phyloP scores from a whole-genome alignment of 1,140 invertebrate genomes.

The Coboldia fuscipes region DNA sequence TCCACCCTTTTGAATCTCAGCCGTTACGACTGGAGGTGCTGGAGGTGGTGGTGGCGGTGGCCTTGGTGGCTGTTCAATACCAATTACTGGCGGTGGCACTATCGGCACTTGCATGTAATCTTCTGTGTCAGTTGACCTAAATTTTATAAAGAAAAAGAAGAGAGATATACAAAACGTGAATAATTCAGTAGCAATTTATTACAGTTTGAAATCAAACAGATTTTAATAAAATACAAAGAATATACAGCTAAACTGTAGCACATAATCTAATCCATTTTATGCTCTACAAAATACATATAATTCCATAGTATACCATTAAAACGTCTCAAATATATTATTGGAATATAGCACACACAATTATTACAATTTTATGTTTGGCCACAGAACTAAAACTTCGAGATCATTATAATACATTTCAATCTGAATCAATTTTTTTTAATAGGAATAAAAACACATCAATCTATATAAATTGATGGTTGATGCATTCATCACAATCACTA shows the following conservation, averaged over 20 bases:
- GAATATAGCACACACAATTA: slow-evolving; percentile 18
- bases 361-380: too few species aligned
- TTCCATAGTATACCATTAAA: too few species aligned
- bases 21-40: slow-evolving; percentile 18
- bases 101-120: slow-evolving; percentile 21
- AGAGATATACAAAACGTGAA: background rate
- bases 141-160: background rate
- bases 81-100: slow-evolving; percentile 11
- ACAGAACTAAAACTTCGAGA: too few species aligned
- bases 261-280: too few species aligned
- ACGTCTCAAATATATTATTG: slow-evolving; percentile 5
- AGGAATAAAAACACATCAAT: too few species aligned
- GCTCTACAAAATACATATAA: too few species aligned
- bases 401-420: too few species aligned
- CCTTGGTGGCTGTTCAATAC: slow-evolving; percentile 15
- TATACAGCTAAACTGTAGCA: too few species aligned
- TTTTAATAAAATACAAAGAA: too few species aligned
- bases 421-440: too few species aligned
- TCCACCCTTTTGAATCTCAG: slow-evolving; percentile 2
- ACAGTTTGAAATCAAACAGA: background rate
- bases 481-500: too few species aligned
- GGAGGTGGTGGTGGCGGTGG: slow-evolving; percentile 28
- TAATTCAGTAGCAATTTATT: background rate
- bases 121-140: slow-evolving; percentile 20
- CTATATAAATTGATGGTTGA: too few species aligned